Evolutionary conservation across 53 echinoderm and acorn worm species (phyloP).

Genomic region (Luidia sarsii): DNA sequence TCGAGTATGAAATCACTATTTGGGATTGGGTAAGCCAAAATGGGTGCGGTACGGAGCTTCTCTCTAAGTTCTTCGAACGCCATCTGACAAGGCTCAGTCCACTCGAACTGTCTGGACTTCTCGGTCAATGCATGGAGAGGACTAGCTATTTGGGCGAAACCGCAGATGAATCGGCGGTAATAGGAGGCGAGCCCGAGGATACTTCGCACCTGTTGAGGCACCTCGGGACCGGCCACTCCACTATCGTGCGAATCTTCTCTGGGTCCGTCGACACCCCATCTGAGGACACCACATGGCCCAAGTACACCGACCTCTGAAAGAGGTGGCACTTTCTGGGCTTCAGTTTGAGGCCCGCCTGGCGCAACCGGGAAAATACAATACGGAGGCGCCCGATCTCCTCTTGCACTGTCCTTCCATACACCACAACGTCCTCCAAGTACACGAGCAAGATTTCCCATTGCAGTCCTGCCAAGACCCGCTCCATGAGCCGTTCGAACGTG

Average conservation of each 20-base stretch:
- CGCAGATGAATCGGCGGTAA: too few species aligned
- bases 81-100: not conserved
- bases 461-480: too few species aligned
- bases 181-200: not conserved
- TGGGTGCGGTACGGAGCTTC: not conserved
- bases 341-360: not conserved
- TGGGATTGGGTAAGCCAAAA: conserved; percentile 2
- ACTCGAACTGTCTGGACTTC: conserved; percentile 21
- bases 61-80: conserved; percentile 28
- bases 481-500: too few species aligned
- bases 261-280: not conserved
- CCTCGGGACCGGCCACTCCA: not conserved
- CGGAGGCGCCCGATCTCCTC: not conserved
- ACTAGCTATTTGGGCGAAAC: conserved; percentile 15
- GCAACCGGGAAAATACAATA: not conserved
- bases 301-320: not conserved
- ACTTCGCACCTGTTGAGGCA: not conserved
- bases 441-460: too few species aligned
- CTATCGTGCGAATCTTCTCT: not conserved
- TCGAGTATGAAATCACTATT: conserved; percentile 19
- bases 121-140: conserved; percentile 21
- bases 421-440: too few species aligned
- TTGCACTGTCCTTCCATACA: too few species aligned
- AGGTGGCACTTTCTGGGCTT: not conserved
- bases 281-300: not conserved